Evolutionary conservation across 1,140 invertebrate genomes (phyloP).

Genomic region (Antheraea mylitta): DNA sequence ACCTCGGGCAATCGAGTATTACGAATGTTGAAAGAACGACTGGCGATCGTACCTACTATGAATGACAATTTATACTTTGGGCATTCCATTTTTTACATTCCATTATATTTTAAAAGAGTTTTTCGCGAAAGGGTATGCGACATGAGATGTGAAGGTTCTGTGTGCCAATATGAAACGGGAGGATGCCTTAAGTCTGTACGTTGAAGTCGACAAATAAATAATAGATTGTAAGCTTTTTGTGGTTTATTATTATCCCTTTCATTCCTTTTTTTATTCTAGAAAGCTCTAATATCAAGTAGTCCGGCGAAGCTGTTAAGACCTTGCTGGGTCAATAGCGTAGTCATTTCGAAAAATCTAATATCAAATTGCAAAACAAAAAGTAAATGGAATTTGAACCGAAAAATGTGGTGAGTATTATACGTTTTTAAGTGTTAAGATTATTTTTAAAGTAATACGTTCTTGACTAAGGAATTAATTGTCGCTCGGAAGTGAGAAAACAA

Average conservation of each 20-base stretch:
- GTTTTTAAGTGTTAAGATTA: too few species aligned
- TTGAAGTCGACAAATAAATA: conserved; percentile 75
- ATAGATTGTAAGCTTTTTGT: conserved; percentile 74
- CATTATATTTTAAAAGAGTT: conserved; percentile 51
- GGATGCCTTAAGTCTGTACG: conserved; percentile 74
- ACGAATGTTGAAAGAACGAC: conserved; percentile 28
- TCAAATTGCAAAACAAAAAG: too few species aligned
- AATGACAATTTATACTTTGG: conserved; percentile 37
- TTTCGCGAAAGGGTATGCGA: conserved; percentile 39
- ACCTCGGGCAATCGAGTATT: background rate
- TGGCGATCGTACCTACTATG: conserved; percentile 37
- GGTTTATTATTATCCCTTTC: conserved; percentile 10
- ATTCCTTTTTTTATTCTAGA: background rate
- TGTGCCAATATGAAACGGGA: conserved; percentile 71
- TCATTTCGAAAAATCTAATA: too few species aligned
- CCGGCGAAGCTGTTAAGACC: too few species aligned
- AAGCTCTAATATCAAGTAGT: background rate
- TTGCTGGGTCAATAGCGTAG: too few species aligned
- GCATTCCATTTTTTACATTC: conserved; percentile 65
- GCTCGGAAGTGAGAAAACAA: too few species aligned
- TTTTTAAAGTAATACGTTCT: too few species aligned
- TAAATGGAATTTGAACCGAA: too few species aligned
- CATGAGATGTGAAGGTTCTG: conserved; percentile 53
- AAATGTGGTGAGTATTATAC: too few species aligned
- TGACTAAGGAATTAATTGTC: too few species aligned